Conservation (phyloP, 2,797 vertebrate genomes). For the Ptychadena robeensis region DNA sequence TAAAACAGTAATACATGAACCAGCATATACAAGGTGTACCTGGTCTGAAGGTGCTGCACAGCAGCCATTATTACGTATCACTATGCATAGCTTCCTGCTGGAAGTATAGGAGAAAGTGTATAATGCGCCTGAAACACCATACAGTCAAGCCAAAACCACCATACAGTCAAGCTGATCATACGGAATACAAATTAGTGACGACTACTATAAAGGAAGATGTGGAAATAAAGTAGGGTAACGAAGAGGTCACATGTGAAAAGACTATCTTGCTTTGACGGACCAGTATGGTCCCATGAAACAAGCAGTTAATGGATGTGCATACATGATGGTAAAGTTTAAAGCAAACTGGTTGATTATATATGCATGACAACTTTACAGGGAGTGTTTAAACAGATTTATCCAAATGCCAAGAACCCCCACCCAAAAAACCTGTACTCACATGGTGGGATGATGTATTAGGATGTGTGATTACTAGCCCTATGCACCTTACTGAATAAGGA, state of each 20-base stretch:
- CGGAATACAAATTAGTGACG: background rate
- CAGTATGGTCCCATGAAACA: background rate
- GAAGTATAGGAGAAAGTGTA: background rate
- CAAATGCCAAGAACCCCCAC: too few species aligned
- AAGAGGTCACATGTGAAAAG: background rate
- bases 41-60: background rate
- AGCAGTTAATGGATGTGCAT: background rate
- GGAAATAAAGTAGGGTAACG: background rate
- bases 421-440: too few species aligned
- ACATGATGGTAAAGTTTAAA: background rate
- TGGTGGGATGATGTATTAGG: too few species aligned
- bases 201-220: background rate
- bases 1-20: background rate
- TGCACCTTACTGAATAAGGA: too few species aligned
- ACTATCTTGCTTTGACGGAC: background rate
- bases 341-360: too few species aligned
- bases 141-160: too few species aligned
- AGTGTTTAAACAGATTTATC: too few species aligned
- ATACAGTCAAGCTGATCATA: background rate
- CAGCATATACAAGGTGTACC: background rate
- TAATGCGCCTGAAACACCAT: background rate
- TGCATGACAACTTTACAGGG: too few species aligned
- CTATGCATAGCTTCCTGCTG: background rate
- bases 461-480: too few species aligned
- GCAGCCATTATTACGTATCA: background rate